Evolutionary conservation across 2,113 vertebrate genomes (phyloP), one percentile per base, ranked within the genome.

Genomic region (Poeciliopsis retropinna): DNA sequence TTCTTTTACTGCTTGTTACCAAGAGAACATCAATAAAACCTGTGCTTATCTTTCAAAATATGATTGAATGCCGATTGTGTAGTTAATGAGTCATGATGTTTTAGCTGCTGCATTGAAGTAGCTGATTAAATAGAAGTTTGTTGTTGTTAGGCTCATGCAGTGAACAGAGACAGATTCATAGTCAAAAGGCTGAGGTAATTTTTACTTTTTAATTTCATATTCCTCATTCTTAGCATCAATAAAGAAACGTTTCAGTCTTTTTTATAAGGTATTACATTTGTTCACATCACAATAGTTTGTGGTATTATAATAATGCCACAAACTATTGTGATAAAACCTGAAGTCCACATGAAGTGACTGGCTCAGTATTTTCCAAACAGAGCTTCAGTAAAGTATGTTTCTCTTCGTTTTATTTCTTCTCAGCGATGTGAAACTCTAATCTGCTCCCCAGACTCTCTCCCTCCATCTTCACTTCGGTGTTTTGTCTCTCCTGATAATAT

Each of bases 401-500:
- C 22, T 54, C 22, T 57, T 10, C 7, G 17, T 51, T 17, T 51
- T 51, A 2, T 31, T 5, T 39, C 67, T 63, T 72, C 62, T 14
- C 60, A 57, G 62, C 62, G 25, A 3, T 64, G 78, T 82, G 65
- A 68, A 57, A 80, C 76, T 54, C 54, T 67, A 72, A 81, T 85
- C 72, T 47, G 51, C 76, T 73, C n/a, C 69, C 41, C 30, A n/a
- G 51, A 57, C 22, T n/a, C 51, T 57, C 51, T 8, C 73, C 66
- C 32, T 73, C 54, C 31, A 41, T 81, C 60, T 62, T 34, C 19
- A 14, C n/a, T 39, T 44, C 64, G 34, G 2, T 4, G 15, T 31
- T 10, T 37, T 34, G 30, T 25, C 30, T 64, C 9, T 64, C 10
- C 34, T 4, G 25, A n/a, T 60, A 47, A 47, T 5, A 15, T 47